Conservation (phyloP, 92 coral and sea anemone genomes). For the Epizoanthus scotinus region DNA sequence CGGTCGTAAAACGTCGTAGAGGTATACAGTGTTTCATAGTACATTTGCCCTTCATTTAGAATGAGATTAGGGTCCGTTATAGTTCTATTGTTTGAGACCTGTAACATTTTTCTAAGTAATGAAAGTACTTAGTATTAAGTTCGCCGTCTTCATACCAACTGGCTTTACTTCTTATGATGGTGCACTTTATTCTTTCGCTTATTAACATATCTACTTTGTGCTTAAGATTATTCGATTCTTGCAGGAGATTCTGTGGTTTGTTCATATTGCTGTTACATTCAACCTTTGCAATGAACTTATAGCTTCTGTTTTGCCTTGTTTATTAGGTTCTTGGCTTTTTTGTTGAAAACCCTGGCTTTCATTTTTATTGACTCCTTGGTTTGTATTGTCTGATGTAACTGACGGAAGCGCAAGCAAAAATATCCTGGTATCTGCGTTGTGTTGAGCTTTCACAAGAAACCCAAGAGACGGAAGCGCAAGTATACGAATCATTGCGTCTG, state of each 20-base stretch:
- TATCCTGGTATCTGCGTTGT: too few species aligned
- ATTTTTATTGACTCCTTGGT: conserved; percentile 29
- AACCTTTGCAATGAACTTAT: neutral
- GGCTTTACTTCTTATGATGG: conserved; percentile 33
- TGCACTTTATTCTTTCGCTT: conserved; percentile 26
- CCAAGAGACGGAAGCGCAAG: too few species aligned
- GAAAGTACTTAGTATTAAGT: conserved; percentile 34
- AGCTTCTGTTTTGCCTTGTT: neutral
- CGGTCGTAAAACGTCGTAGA: too few species aligned
- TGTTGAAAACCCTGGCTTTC: conserved; percentile 13
- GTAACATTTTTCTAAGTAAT: conserved; percentile 19
- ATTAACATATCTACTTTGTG: conserved; percentile 10
- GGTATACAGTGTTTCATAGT: conserved; percentile 13
- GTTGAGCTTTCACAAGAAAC: too few species aligned
- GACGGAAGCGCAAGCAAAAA: too few species aligned
- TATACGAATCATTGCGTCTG: too few species aligned
- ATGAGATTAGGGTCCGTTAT: neutral
- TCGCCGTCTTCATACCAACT: conserved; percentile 52
- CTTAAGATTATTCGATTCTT: neutral
- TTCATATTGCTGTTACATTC: neutral
- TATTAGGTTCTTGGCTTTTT: neutral
- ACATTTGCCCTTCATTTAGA: conserved; percentile 2
- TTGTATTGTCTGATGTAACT: too few species aligned
- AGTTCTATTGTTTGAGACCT: neutral
- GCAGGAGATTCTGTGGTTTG: neutral